Conservation (phyloP, 2,888 invertebrate genomes). For the Drosophila tanythrix region DNA sequence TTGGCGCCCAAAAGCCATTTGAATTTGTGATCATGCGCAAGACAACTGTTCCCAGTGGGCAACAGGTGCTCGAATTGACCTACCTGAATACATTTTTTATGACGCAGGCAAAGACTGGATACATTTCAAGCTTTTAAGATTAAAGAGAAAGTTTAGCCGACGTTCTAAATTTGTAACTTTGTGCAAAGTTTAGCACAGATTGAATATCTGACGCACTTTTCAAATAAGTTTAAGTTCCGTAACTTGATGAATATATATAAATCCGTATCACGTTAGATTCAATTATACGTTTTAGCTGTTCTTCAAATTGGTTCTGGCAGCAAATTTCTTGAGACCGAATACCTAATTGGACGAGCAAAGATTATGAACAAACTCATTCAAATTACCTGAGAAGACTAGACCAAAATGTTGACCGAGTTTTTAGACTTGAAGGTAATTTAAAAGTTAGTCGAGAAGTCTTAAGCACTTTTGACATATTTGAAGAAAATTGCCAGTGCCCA, state of each 20-base stretch:
- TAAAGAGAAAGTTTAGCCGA: constrained; percentile 25
- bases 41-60: constrained; percentile 41
- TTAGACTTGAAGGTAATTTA: constrained; percentile 47
- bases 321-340: background rate
- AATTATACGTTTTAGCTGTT: constrained; percentile 11
- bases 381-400: constrained; percentile 28
- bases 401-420: constrained; percentile 56
- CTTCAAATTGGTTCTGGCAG: constrained; percentile 7
- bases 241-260: constrained; percentile 19
- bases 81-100: constrained; percentile 57
- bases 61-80: constrained; percentile 63
- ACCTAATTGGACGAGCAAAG: constrained; percentile 7
- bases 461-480: constrained; percentile 48
- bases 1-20: constrained; percentile 47
- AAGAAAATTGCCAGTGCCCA: constrained; percentile 30
- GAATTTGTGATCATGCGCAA: constrained; percentile 51
- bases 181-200: constrained; percentile 12
- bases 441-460: constrained; percentile 63
- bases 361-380: constrained; percentile 23
- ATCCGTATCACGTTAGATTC: background rate
- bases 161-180: constrained; percentile 28
- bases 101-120: constrained; percentile 21
- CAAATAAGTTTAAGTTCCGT: background rate
- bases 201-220: constrained; percentile 1
- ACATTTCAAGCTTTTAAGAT: constrained; percentile 1